These are phyloP conservation scores for Drosophila mayaguana DNA, from an alignment of 2,888 invertebrate genomes.

Conservation along the genomic window DNA sequence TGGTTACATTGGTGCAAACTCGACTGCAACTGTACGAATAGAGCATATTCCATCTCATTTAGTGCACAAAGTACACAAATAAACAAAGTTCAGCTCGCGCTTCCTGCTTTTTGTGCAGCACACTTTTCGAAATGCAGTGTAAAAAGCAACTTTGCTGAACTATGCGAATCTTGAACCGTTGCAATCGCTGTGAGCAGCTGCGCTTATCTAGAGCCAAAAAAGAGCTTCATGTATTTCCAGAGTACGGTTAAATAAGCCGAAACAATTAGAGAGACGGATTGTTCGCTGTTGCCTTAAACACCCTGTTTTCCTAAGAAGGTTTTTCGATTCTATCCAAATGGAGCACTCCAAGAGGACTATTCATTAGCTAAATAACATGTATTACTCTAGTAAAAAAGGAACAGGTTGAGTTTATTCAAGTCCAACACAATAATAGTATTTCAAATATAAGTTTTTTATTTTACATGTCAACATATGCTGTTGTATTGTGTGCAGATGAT, in stretches of 20 bases:
- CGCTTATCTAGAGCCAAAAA: not conserved
- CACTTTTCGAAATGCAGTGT: constrained; percentile 25
- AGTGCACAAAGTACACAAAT: not conserved
- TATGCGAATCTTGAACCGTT: constrained; percentile 28
- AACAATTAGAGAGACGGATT: constrained; percentile 9
- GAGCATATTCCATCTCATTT: not conserved
- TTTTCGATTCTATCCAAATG: not conserved
- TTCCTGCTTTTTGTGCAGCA: constrained; percentile 42
- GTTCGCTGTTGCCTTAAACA: not conserved
- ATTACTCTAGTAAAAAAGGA: no score
- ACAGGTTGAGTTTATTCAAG: no score
- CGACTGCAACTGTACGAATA: not conserved
- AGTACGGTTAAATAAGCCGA: constrained; percentile 11
- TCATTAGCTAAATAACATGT: not conserved
- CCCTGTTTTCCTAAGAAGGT: not conserved
- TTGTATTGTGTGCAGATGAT: no score
- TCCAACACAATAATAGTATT: no score
- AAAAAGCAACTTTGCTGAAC: constrained; percentile 32
- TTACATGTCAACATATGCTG: no score
- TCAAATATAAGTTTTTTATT: no score
- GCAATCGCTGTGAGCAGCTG: constrained; percentile 6
- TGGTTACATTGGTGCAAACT: not conserved
- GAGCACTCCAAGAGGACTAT: not conserved
- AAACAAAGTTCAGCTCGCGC: constrained; percentile 28
- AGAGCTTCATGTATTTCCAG: constrained; percentile 2